These are phyloP conservation scores for Catocala nupta DNA, from an alignment of 2,888 invertebrate genomes.

Conservation along the genomic window DNA sequence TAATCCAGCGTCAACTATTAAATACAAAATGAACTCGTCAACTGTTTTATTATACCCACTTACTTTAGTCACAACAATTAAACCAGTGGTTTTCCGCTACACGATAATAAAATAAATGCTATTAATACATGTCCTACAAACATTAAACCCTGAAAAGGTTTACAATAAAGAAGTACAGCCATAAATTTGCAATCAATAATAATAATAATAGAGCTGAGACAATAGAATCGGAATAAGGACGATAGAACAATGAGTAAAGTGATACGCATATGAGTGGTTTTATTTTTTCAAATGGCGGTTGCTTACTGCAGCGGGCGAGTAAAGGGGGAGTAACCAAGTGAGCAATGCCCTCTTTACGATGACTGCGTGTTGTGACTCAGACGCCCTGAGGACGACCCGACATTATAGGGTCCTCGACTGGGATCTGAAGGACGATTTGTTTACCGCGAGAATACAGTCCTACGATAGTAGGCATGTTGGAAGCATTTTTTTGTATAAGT, in stretches of 20 bases:
- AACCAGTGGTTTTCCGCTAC: constrained; percentile 55
- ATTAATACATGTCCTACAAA: constrained; percentile 48
- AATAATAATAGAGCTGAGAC: constrained; percentile 73
- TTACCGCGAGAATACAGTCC: constrained; percentile 69
- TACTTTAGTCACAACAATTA: constrained; percentile 42
- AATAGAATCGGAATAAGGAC: constrained; percentile 82
- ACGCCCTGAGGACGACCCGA: constrained; percentile 84
- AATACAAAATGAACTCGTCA: constrained; percentile 28
- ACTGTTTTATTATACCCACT: constrained; percentile 25
- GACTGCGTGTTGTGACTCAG: constrained; percentile 81
- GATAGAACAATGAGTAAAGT: constrained; percentile 76
- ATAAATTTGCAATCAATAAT: constrained; percentile 81
- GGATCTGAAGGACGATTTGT: constrained; percentile 81
- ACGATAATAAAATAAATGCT: constrained; percentile 33
- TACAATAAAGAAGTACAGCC: constrained; percentile 70
- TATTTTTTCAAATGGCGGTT: constrained; percentile 69
- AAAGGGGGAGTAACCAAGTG: constrained; percentile 78
- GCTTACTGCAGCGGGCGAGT: constrained; percentile 71
- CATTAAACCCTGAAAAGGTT: constrained; percentile 65
- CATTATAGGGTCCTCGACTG: constrained; percentile 85
- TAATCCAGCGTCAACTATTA: constrained; percentile 16
- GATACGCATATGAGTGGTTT: constrained; percentile 71
- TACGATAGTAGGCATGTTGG: constrained; percentile 62
- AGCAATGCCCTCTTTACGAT: constrained; percentile 86
- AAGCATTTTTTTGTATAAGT: constrained; percentile 42